Conservation (phyloP, 92 coral and sea anemone species). For the Epizoanthus ramosus region DNA sequence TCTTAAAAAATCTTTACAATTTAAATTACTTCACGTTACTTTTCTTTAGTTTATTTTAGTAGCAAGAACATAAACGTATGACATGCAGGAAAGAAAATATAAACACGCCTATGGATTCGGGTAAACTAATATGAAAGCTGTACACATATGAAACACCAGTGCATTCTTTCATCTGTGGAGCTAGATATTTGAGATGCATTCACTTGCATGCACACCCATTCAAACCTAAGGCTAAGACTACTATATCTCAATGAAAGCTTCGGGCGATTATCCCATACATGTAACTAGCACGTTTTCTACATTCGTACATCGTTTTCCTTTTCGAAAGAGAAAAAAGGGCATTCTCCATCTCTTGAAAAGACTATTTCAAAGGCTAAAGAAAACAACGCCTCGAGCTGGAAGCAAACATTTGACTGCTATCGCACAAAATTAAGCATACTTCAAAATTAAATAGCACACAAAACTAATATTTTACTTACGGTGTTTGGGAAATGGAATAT, state of each 20-base stretch:
- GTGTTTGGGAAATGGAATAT: neutral
- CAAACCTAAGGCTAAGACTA: neutral
- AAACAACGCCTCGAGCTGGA: conserved; percentile 1
- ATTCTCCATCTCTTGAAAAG: neutral
- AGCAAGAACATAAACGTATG: too few relatives aligned
- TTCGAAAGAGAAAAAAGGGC: neutral
- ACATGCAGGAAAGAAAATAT: neutral
- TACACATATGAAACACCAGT: neutral
- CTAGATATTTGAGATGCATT: conserved; percentile 8
- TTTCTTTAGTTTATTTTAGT: too few relatives aligned
- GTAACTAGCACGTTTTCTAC: neutral
- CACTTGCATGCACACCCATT: conserved; percentile 14
- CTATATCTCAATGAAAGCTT: too few relatives aligned
- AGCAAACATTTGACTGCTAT: conserved; percentile 4
- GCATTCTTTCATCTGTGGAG: neutral
- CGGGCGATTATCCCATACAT: too few relatives aligned
- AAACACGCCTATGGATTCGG: neutral
- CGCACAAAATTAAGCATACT: neutral
- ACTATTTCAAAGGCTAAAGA: neutral
- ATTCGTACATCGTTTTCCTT: neutral
- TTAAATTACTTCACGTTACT: too few relatives aligned
- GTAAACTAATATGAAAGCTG: neutral
- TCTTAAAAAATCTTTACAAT: too few relatives aligned
- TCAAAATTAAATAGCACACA: neutral
- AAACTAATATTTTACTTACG: conserved; percentile 11